Base-by-base conservation (phyloP, 1,140 invertebrate species). In the Tribolium madens region DNA sequence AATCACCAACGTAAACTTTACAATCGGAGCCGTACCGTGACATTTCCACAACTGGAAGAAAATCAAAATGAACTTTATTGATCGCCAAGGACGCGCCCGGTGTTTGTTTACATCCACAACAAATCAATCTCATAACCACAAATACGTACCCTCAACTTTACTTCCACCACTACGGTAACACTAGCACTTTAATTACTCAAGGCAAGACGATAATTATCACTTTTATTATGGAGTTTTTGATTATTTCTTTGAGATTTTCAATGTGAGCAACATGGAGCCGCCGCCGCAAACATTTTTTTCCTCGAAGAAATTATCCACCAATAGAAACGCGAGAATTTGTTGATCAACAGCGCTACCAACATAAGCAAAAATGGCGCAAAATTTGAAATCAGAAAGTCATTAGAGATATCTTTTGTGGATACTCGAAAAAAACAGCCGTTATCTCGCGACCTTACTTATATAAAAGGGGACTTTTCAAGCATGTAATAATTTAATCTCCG, bases 1-100 rank as follows among this genome's bases (percentile, higher is more conserved):
- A 89, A 89, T 98, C 97, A 36, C 98, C 98, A 17, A 99, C 96
- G 86, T 99, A 99, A 6, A 99, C 93, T 87, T 99, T 99, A 82
- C 95, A 96, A 84, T 98, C 97, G 47, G 92, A 91, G 73, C 92
- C 91, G 85, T 94, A 93, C 47, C 93, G 89, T 76, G 93, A 93
- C 92, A 94, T 94, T 84, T 87, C 77, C 26, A 7, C 14, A 57
- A 57, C 75, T 85, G 84, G 6, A 77, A 82, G 21, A 82, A 71
- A 77, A 42, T 76, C 15, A 52, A 64, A 68, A 47, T 52, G 69
- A 48, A 60, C 36, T 64, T 70, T 74, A 75, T 76, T 57, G 73
- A 74, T 75, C 57, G 36, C 26, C 5, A 50, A 52, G 50, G 71
- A 52, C 71, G 71, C 46, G 53, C 71, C 71, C 71, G 71, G 71